Evolutionary conservation across 2,888 invertebrate genomes (phyloP), one percentile per base, ranked within the genome.

Genomic region (Tinea trinotella): DNA sequence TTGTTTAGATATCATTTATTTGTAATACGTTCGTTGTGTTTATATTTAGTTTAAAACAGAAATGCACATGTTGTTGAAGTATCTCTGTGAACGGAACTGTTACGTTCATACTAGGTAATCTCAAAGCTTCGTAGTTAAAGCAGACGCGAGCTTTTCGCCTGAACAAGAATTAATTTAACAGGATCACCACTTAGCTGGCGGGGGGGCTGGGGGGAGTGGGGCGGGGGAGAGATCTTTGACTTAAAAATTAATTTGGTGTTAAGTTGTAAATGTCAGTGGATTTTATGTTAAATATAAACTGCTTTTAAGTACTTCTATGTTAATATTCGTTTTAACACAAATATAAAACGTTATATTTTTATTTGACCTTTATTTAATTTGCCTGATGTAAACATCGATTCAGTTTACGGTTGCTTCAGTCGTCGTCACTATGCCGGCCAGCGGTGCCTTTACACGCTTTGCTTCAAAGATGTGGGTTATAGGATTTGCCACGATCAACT

Each of bases 91-190:
- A 15, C 13, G 7, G 40, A 40, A 40, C 6, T 40, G n/a, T n/a
- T 40, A 40, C n/a, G 3, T 15, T 15, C 1, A 13, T 40, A 15
- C 13, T 40, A 6, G n/a, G 13, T 40, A 40, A 40, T 40, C 40
- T 40, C 40, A 15, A 1, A 12, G 12, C 40, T 40, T 15, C 3
- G 5, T n/a, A 13, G 3, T 12, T 7, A 40, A 40, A 13, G 12
- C 40, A 40, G 40, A 40, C 30, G 40, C 12, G 40, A 12, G 40
- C 40, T 40, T 40, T 35, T 40, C 13, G 40, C 40, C 13, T 13
- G 40, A 40, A 40, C 40, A 40, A n/a, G 12, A 40, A 15, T 40
- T 40, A 40, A 40, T 40, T 40, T 40, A 40, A 40, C 13, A 40
- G 40, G 40, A 40, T 40, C 15, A 40, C 40, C 40, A 40, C 40